phyloP scores from a whole-genome alignment of 2,888 invertebrate genomes.

The Agrotis segetum region DNA sequence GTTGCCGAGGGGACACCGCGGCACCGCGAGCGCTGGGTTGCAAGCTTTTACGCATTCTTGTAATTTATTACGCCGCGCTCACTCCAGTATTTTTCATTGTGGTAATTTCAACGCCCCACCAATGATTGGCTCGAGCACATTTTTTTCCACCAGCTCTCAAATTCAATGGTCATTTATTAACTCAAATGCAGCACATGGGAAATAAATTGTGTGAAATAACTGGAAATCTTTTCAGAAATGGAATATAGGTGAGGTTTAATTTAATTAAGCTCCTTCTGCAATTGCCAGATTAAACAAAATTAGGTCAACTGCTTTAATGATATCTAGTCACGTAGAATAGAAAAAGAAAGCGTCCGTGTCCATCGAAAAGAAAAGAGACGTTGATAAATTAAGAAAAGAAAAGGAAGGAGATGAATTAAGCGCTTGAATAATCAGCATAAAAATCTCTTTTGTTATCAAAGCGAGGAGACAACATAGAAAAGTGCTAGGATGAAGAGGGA shows the following conservation, averaged over 20 bases:
- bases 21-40: slow-evolving; percentile 64
- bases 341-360: not conserved
- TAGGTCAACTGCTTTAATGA: not conserved
- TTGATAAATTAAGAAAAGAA: slow-evolving; percentile 3
- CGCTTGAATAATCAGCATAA: slow-evolving; percentile 25
- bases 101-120: slow-evolving; percentile 74
- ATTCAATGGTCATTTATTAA: slow-evolving; percentile 74
- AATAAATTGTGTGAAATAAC: slow-evolving; percentile 52
- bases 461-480: slow-evolving; percentile 2
- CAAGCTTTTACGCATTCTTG: slow-evolving; percentile 78
- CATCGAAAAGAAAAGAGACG: slow-evolving; percentile 1
- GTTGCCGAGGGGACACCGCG: slow-evolving; percentile 63
- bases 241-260: slow-evolving; percentile 1
- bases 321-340: not conserved
- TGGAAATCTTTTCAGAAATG: slow-evolving; percentile 34
- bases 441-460: slow-evolving; percentile 25
- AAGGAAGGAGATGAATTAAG: slow-evolving; percentile 11
- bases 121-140: slow-evolving; percentile 74
- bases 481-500: not conserved
- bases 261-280: not conserved
- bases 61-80: slow-evolving; percentile 79
- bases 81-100: slow-evolving; percentile 76
- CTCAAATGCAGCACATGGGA: slow-evolving; percentile 57
- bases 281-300: not conserved
- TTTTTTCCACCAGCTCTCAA: slow-evolving; percentile 70